Evolutionary conservation across 37 sponge, comb jelly and placozoan genomes (phyloP).

Genomic region (Bolinopsis microptera): DNA sequence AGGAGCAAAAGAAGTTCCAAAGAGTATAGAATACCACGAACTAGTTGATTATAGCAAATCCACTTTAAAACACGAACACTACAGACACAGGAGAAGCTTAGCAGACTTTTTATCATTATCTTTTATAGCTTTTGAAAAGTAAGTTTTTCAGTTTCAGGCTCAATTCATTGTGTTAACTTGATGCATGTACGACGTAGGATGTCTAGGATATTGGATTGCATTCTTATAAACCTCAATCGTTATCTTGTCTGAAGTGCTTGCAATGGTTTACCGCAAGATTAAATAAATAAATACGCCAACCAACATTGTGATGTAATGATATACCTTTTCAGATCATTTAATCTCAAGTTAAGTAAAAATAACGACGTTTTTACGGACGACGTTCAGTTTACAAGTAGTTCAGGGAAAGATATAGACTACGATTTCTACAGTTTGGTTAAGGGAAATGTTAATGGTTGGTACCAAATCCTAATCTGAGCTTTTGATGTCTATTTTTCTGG

Average conservation of each 20-base stretch:
- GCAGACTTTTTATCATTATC: neutral
- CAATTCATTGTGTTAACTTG: no score
- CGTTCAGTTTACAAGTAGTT: neutral
- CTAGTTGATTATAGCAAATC: slow-evolving; percentile 22
- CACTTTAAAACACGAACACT: neutral
- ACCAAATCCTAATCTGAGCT: no score
- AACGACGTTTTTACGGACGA: slow-evolving; percentile 26
- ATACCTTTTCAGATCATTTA: slow-evolving; percentile 11
- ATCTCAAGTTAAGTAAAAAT: slow-evolving; percentile 12
- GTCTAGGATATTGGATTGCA: neutral
- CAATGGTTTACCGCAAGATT: no score
- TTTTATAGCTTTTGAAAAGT: slow-evolving; percentile 13
- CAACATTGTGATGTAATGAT: neutral
- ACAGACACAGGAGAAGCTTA: slow-evolving; percentile 7
- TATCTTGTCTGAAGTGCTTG: no score
- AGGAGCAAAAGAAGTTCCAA: slow-evolving; percentile 24
- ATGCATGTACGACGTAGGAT: neutral
- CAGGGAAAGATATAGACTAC: neutral
- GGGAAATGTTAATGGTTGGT: slow-evolving; percentile 15
- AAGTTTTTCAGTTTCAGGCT: neutral
- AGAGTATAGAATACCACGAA: slow-evolving; percentile 19
- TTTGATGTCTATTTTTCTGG: no score
- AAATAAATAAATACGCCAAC: neutral
- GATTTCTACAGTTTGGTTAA: slow-evolving; percentile 39
- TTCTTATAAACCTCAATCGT: no score